These are phyloP conservation scores for Erynnis tages DNA, from an alignment of 2,888 invertebrate genomes.

Conservation along the genomic window DNA sequence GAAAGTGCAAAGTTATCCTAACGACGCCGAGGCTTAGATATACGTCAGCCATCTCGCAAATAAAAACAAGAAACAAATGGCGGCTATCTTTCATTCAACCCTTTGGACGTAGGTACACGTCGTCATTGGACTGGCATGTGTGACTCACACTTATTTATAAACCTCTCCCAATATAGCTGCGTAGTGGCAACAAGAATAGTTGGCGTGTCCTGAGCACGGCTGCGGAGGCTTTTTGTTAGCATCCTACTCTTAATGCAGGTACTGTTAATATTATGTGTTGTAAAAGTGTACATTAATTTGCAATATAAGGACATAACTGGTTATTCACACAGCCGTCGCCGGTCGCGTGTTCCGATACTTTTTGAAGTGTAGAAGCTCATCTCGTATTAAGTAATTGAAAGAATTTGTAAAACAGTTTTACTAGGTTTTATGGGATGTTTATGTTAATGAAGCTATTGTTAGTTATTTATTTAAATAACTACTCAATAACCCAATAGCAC, in stretches of 20 bases:
- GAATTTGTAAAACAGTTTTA: too few relatives aligned
- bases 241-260: constrained; percentile 13
- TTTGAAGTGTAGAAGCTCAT: too few relatives aligned
- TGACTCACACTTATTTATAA: constrained; percentile 56
- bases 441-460: too few relatives aligned
- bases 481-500: too few relatives aligned
- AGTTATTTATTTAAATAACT: too few relatives aligned
- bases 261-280: constrained; percentile 24
- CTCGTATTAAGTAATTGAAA: too few relatives aligned
- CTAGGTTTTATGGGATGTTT: too few relatives aligned
- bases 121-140: constrained; percentile 48
- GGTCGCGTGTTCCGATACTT: too few relatives aligned
- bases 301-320: constrained; percentile 9
- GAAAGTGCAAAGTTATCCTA: constrained; percentile 22
- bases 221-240: constrained; percentile 17
- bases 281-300: constrained; percentile 22
- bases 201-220: constrained; percentile 3
- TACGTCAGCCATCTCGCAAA: constrained; percentile 22
- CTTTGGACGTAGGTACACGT: constrained; percentile 42
- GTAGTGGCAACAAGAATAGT: constrained; percentile 31
- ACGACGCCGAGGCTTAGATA: constrained; percentile 15
- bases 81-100: constrained; percentile 55
- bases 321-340: background rate
- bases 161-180: constrained; percentile 31
- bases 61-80: constrained; percentile 40